Evolutionary conservation across 2,797 vertebrate genomes (phyloP), one percentile per base, ranked within the genome.

Genomic region (Alfaro cultratus): DNA sequence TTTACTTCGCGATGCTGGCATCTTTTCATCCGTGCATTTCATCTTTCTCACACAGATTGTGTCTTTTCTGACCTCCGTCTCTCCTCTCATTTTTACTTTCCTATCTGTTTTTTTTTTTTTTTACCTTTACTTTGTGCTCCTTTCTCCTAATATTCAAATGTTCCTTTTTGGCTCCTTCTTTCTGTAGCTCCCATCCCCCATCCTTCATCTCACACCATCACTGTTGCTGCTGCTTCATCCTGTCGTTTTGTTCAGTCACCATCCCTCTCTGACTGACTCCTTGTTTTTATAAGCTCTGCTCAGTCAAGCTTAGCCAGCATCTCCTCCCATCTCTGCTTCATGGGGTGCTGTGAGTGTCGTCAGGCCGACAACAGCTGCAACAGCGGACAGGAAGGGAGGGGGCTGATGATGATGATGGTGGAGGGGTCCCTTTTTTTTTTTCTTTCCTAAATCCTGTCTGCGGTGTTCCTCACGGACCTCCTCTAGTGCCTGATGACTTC

Each of bases 331-430:
- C 55, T 90, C 84, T 85, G 71, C 86, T 89, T 89, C 83, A 83
- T 15, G 60, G 87, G 86, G 91, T 88, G 85, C 83, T 89, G 86
- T 76, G 88, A 91, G 88, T 18, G 77, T 80, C 90, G 90, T 80
- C 92, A 79, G 85, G 81, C 86, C 83, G 89, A 85, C 85, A 78
- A 92, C 93, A 93, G 93, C 92, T 94, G 91, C 91, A 91, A 83
- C 79, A 85, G 86, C 89, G 94, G 89, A 85, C 83, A 92, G 88
- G 76, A 74, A 81, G 79, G 77, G 76, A 85, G 85, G 78, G 23
- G 21, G n/a, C 7, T 13, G 21, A 26, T 3, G 47, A 70, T 64
- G 39, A 72, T 39, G 51, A 21, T 49, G 47, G 75, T 68, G 80
- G 73, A 6, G 74, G 76, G 75, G 31, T 23, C 5, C 62, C 49